Evolutionary conservation across 2,113 vertebrate species (phyloP).

Genomic region (Sturnus vulgaris): DNA sequence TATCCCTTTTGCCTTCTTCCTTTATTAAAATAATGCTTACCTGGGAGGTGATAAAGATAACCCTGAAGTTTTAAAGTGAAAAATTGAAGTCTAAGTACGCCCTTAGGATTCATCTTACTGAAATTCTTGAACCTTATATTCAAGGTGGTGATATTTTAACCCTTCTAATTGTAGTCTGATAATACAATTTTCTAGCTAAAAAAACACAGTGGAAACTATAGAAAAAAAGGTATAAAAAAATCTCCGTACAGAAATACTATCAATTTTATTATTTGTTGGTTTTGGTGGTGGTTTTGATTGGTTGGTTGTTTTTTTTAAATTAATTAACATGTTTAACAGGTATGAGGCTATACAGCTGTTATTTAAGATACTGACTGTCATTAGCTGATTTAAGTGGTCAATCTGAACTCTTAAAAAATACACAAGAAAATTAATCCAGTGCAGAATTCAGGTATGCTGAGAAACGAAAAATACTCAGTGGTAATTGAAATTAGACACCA

Average conservation of each 20-base stretch:
- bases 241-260: neutral
- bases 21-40: slow-evolving; percentile 13
- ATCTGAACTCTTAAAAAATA: neutral
- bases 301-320: neutral
- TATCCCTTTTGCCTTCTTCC: neutral
- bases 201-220: neutral
- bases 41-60: neutral
- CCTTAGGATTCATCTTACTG: neutral
- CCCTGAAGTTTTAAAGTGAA: neutral
- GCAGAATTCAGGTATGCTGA: neutral
- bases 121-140: neutral
- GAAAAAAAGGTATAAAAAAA: neutral
- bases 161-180: neutral
- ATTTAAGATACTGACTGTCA: neutral
- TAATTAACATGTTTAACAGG: neutral
- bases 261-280: neutral
- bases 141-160: neutral
- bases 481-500: neutral
- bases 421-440: neutral
- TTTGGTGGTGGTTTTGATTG: neutral
- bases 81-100: neutral
- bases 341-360: neutral
- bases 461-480: neutral
- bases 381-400: neutral
- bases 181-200: neutral